Evolutionary conservation across 2,113 vertebrate genomes (phyloP), one percentile per base, ranked within the genome.

Genomic region (Odontophorus gujanensis): DNA sequence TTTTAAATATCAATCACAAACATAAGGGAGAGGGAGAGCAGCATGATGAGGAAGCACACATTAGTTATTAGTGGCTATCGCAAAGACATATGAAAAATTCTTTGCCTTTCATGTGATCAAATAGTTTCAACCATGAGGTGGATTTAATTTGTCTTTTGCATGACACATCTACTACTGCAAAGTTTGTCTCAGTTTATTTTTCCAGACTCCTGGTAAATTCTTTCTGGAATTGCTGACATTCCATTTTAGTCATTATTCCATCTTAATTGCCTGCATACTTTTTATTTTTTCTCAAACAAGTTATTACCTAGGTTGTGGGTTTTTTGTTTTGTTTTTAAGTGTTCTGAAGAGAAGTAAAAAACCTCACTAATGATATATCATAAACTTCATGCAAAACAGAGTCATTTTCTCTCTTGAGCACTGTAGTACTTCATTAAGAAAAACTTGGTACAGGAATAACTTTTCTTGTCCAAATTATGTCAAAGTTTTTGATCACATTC

Each of bases 381-480:
- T 59, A 65, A 90, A 11, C 5, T 9, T 88, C 43, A 79, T 12
- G 10, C 21, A 72, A 59, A 92, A 89, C 45, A 84, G 18, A 28
- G 26, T 53, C 93, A 92, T 87, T 92, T 47, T 62, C 17, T 36
- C 25, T 93, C 40, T 75, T 68, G 50, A 93, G 55, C 32, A 86
- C 76, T 59, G 22, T 66, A 79, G 50, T 63, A 65, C 77, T 95
- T 94, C 58, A 50, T 82, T 91, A 90, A 55, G n/a, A 87, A n/a
- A 38, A 59, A 73, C 8, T 76, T 92, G 48, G 24, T 58, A 81
- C 6, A n/a, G 20, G 34, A 94, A 85, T 92, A 53, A 84, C 48
- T 65, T 83, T 59, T 71, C 61, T 79, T 94, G 66, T 89, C 57
- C 62, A 91, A 93, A 93, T 61, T 0, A 61, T 84, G 45, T 32